Evolutionary conservation across 2,888 invertebrate species (phyloP).

Genomic region (Lucinisca nassula): DNA sequence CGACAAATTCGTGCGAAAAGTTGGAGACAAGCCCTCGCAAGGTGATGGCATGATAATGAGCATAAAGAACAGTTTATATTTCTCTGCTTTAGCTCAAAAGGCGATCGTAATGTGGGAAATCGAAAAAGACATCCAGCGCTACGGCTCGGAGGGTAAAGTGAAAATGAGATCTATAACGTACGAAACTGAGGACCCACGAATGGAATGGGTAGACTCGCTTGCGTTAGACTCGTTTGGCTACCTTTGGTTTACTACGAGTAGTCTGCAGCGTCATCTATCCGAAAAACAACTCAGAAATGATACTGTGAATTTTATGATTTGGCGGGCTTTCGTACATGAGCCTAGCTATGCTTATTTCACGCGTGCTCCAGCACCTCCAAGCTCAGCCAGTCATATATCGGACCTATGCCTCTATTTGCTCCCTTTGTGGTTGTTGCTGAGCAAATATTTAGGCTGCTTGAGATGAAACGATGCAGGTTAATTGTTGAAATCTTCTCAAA

Average conservation of each 20-base stretch:
- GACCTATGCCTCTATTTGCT: too few species aligned
- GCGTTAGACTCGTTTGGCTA: slow-evolving; percentile 75
- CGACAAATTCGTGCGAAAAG: slow-evolving; percentile 55
- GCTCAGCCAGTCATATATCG: background rate
- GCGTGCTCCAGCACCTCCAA: background rate
- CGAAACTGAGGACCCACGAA: slow-evolving; percentile 64
- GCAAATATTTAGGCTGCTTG: too few species aligned
- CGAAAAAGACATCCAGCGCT: slow-evolving; percentile 58
- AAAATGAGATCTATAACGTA: slow-evolving; percentile 62
- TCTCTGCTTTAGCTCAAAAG: slow-evolving; percentile 71
- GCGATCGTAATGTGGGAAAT: slow-evolving; percentile 77
- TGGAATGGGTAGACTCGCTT: slow-evolving; percentile 81
- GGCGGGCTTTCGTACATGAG: slow-evolving; percentile 70
- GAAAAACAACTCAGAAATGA: slow-evolving; percentile 53
- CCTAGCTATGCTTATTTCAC: slow-evolving; percentile 67
- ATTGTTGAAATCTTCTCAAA: too few species aligned
- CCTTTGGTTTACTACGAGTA: slow-evolving; percentile 80
- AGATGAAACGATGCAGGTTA: too few species aligned
- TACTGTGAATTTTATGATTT: slow-evolving; percentile 65
- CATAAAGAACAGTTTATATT: slow-evolving; percentile 73
- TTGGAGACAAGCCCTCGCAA: slow-evolving; percentile 75
- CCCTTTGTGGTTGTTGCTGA: too few species aligned
- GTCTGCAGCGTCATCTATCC: slow-evolving; percentile 69
- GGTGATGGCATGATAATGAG: slow-evolving; percentile 77
- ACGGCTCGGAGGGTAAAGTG: slow-evolving; percentile 56